A percentile compares a stretch with the other conserved stretches of the same genome.
These are phyloP conservation scores for Antidorcas marsupialis DNA, from an alignment of 2,113 vertebrate species.

Conservation along the genomic window DNA sequence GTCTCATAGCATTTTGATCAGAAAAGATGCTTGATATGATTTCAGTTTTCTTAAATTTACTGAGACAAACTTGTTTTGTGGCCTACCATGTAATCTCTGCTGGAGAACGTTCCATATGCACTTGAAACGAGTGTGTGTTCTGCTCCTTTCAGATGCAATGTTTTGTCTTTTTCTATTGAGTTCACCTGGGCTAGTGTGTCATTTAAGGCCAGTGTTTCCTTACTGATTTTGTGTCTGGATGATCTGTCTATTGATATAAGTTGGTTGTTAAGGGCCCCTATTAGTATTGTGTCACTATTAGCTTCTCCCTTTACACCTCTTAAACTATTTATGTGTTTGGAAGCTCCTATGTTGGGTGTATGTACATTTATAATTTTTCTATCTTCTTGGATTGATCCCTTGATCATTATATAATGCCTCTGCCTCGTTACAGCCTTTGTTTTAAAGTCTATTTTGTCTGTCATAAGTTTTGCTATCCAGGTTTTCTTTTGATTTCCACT, in stretches of 20 bases:
- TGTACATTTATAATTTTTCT: neutral
- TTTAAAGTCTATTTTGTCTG: neutral
- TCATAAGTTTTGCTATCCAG: neutral
- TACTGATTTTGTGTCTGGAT: neutral
- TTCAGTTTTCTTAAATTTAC: neutral
- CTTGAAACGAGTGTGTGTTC: neutral
- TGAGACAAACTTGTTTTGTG: neutral
- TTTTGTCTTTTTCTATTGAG: neutral
- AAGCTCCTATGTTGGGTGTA: neutral
- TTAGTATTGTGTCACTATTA: neutral
- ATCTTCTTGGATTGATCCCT: neutral
- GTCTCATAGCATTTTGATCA: neutral
- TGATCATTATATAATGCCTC: neutral
- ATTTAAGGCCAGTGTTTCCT: neutral
- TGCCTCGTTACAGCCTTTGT: neutral
- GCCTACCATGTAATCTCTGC: neutral
- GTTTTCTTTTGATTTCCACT: neutral
- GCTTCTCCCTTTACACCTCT: neutral
- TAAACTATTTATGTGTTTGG: neutral
- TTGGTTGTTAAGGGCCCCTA: neutral
- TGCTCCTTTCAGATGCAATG: neutral
- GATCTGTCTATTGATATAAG: neutral
- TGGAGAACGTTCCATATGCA: neutral
- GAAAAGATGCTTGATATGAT: neutral
- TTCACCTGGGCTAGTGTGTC: neutral